phyloP scores from a whole-genome alignment of 2,888 invertebrate species.

The Steinernema hermaphroditum region DNA sequence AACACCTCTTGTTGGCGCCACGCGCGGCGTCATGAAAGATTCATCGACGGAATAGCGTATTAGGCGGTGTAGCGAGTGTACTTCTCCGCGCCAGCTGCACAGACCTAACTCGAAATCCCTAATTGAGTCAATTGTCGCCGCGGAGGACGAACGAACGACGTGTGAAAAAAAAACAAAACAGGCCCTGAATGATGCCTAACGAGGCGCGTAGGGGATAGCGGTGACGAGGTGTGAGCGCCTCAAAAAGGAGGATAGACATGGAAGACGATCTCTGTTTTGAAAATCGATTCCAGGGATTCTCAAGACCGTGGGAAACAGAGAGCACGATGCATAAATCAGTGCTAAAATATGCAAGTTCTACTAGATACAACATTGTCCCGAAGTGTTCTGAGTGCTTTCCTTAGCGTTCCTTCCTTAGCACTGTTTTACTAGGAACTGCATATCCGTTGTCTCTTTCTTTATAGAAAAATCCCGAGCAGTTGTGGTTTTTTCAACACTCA shows the following conservation, averaged over 20 bases:
- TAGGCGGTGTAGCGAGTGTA: not conserved
- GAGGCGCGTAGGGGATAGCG: constrained; percentile 3
- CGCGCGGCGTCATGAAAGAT: constrained; percentile 4
- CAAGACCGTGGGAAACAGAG: not conserved
- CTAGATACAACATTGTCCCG: too few relatives aligned
- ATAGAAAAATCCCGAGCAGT: too few relatives aligned
- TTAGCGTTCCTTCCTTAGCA: too few relatives aligned
- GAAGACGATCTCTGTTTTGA: not conserved
- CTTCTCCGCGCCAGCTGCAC: too few relatives aligned
- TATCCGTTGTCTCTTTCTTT: too few relatives aligned
- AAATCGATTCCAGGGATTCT: not conserved
- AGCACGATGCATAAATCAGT: too few relatives aligned
- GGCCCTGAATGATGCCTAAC: constrained; percentile 15
- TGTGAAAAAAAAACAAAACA: constrained; percentile 13
- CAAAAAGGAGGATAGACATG: not conserved
- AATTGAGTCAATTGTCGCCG: constrained; percentile 28
- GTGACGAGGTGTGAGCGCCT: not conserved
- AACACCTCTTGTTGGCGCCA: not conserved
- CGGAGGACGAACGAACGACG: not conserved
- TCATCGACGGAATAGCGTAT: not conserved
- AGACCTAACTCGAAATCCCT: constrained; percentile 8
- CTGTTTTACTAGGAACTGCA: too few relatives aligned
- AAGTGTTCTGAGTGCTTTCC: too few relatives aligned
- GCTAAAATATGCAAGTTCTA: too few relatives aligned
- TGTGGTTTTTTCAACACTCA: too few relatives aligned